Evolutionary conservation across 1,140 invertebrate species (phyloP).

Genomic region (Drosophila sproati): DNA sequence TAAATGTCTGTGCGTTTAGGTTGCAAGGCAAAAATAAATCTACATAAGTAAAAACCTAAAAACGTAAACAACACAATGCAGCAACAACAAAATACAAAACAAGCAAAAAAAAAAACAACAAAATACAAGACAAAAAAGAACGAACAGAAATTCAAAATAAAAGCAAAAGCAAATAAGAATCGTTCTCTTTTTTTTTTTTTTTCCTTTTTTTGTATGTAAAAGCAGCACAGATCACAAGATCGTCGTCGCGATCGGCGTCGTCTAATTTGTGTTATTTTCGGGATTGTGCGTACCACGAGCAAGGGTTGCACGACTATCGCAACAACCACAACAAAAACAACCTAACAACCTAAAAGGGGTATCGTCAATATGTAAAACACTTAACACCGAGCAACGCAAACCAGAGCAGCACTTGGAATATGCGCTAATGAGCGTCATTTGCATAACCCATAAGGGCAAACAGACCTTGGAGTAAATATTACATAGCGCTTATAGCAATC

Average conservation of each 20-base stretch:
- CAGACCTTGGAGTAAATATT: background rate
- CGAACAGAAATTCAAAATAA: background rate
- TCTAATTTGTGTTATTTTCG: slow-evolving; percentile 27
- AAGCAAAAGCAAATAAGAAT: slow-evolving; percentile 20
- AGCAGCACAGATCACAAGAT: slow-evolving; percentile 43
- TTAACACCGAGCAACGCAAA: background rate
- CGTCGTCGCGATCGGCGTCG: slow-evolving; percentile 8
- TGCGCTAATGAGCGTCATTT: slow-evolving; percentile 8
- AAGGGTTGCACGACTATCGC: slow-evolving; percentile 10
- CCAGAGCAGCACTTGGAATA: background rate
- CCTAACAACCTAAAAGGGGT: background rate
- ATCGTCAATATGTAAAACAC: slow-evolving; percentile 32
- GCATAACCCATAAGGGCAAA: slow-evolving; percentile 11
- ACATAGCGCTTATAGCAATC: slow-evolving; percentile 11
- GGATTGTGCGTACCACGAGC: background rate
- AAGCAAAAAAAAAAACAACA: background rate
- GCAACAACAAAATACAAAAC: slow-evolving; percentile 25
- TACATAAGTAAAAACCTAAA: slow-evolving; percentile 52
- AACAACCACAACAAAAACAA: too few relatives aligned
- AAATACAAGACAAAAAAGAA: background rate
- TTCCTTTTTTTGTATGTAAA: slow-evolving; percentile 11
- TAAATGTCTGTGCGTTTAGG: slow-evolving; percentile 80
- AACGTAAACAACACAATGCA: slow-evolving; percentile 44
- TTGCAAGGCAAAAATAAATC: slow-evolving; percentile 80
- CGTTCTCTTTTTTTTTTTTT: background rate